Evolutionary conservation across 2,888 invertebrate species (phyloP), one percentile per base, ranked within the genome.

Genomic region (Agrochola macilenta): DNA sequence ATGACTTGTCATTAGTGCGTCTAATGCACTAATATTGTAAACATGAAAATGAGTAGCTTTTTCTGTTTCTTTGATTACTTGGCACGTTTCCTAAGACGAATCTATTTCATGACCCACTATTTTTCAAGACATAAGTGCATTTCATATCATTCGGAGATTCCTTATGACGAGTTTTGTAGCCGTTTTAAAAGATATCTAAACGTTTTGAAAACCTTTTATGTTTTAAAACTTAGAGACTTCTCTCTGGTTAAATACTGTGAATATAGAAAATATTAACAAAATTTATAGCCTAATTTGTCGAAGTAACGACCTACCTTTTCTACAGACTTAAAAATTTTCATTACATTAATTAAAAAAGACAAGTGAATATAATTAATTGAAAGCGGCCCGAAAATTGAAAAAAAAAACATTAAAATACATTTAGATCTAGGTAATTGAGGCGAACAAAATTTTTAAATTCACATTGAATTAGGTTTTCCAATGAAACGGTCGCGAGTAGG

Each of bases 391-490:
- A 72, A 75, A 78, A 49, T 26, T 54, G 65, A 57, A 74, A 68
- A 72, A 69, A 69, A 69, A 69, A 57, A 0, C 4, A 2, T 57
- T 57, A 35, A 61, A 71, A 58, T 39, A 52, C 49, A 69, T 85
- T 78, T 64, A 60, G 39, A 70, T 61, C 54, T 76, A 78, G 74
- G 68, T 72, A 73, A 82, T 12, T 5, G 66, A n/a, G 71, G 75
- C 69, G 65, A 80, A 75, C 71, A 85, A 83, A 77, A 82, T 83
- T 83, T 85, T 85, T 77, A 88, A 90, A 89, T 90, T 88, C 85
- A 84, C 89, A 89, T 91, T 88, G 86, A 90, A 91, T 91, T 91
- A 92, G 87, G 87, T 90, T 90, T 90, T 91, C 90, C 90, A 91
- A 90, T 91, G 90, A 90, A 92, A 90, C 88, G 89, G 89, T 93